These are phyloP conservation scores for Otolemur crassicaudatus DNA, from an alignment of 2,797 vertebrate genomes.

Conservation along the genomic window DNA sequence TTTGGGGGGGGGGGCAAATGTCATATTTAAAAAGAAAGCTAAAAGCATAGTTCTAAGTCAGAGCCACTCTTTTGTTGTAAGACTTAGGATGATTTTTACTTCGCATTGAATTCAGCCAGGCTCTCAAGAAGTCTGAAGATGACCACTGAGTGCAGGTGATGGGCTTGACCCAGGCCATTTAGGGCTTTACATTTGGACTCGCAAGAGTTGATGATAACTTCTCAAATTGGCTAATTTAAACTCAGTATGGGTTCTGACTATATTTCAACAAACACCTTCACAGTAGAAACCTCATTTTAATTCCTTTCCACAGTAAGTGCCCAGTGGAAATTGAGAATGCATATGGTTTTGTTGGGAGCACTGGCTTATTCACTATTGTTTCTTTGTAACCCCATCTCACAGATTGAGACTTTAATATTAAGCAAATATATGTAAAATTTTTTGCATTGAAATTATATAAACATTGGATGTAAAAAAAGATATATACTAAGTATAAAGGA, in stretches of 20 bases:
- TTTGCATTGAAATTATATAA: slow-evolving; percentile 73
- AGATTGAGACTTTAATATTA: slow-evolving; percentile 51
- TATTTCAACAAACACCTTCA: slow-evolving; percentile 12
- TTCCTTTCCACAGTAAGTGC: background rate
- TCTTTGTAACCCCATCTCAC: slow-evolving; percentile 31
- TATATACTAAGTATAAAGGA: background rate
- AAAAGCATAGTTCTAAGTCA: slow-evolving; percentile 70
- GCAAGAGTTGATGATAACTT: background rate
- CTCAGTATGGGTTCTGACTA: background rate
- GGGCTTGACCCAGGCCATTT: background rate
- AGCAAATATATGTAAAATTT: slow-evolving; percentile 37
- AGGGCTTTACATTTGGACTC: background rate
- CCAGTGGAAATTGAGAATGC: background rate
- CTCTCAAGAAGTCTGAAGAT: slow-evolving; percentile 12
- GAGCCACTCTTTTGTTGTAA: slow-evolving; percentile 64
- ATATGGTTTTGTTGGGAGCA: slow-evolving; percentile 14
- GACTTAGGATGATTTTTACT: slow-evolving; percentile 67
- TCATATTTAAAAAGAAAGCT: slow-evolving; percentile 70
- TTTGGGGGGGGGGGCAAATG: background rate
- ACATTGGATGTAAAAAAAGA: slow-evolving; percentile 43
- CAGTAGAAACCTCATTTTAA: background rate
- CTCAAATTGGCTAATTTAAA: background rate
- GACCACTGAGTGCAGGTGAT: background rate
- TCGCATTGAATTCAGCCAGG: slow-evolving; percentile 54
- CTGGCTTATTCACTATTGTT: background rate